Evolutionary conservation across 2,888 invertebrate species (phyloP), one percentile per base, ranked within the genome.

Genomic region (Agrotis puta): DNA sequence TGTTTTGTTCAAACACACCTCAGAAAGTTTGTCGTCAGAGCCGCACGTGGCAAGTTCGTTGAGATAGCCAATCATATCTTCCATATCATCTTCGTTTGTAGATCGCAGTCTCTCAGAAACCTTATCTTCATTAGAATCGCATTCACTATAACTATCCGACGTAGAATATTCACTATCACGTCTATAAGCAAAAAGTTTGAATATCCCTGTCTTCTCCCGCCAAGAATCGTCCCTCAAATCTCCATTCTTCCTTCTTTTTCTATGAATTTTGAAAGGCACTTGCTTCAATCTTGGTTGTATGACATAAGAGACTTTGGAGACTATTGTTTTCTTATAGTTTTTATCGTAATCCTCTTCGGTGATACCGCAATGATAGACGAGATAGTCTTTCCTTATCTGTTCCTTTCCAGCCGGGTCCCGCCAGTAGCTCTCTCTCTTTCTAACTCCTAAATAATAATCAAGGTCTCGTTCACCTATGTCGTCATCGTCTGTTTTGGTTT

Each of bases 91-190:
- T 45, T 84, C 82, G 45, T 81, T 80, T 47, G 79, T 81, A 20
- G 70, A 78, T n/a, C 77, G 74, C 39, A 70, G 65, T 47, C 76
- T 75, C 39, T 67, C 82, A 18, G 85, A 82, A 43, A 76, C 75
- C 57, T 79, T 79, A 43, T 88, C 87, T 45, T 88, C 92, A 73
- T 89, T 91, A 2, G 94, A 93, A 61, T 95, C 95, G 71, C 93
- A 95, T 81, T 95, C 95, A 71, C 96, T 96, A 83, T 95, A 96
- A 83, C 95, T 95, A 75, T 95, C 95, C 2, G 95, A 94, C 0
- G 94, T 94, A 0, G 95, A 92, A 66, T 90, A 89, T 70, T 94
- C 94, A 77, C 94, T 95, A 24, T 95, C 94, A 72, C 92, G 89
- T 85, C 88, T 92, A 50, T 91, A 91, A 0, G 90, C 87, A 68